Evolutionary conservation across 2,797 vertebrate species (phyloP).

Genomic region (Urosaurus nigricauda): DNA sequence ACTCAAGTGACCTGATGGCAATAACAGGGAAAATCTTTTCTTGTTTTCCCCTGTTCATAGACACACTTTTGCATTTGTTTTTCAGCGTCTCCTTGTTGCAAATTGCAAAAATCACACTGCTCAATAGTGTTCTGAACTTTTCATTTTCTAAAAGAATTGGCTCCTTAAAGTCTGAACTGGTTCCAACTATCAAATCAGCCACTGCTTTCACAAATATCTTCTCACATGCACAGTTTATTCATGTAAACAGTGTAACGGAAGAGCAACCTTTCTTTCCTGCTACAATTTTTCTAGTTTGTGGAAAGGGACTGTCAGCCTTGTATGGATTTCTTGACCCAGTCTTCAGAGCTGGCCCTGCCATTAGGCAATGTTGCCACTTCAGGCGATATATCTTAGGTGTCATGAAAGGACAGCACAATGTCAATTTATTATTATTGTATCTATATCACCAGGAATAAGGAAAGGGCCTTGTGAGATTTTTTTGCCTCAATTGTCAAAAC

Average conservation of each 20-base stretch:
- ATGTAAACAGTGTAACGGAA: too few species aligned
- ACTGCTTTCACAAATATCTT: neutral
- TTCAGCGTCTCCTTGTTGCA: constrained; percentile 58
- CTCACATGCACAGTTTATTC: neutral
- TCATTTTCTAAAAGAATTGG: constrained; percentile 61
- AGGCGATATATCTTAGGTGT: neutral
- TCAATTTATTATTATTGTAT: neutral
- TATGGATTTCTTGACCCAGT: neutral
- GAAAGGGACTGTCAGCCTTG: neutral
- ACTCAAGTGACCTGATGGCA: constrained; percentile 79
- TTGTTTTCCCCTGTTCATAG: neutral
- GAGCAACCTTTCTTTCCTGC: neutral
- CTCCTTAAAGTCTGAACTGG: neutral
- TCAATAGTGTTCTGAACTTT: constrained; percentile 59
- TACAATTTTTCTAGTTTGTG: neutral
- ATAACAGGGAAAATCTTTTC: constrained; percentile 60
- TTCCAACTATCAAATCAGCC: constrained; percentile 1
- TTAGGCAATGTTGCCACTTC: neutral
- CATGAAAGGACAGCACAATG: neutral
- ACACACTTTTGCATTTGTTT: constrained; percentile 68
- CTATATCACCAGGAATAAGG: neutral
- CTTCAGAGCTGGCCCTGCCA: neutral
- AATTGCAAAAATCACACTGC: constrained; percentile 45
- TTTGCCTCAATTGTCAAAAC: too few species aligned
- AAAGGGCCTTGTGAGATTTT: neutral